These are phyloP conservation scores for Tetraneura akinire DNA, from an alignment of 1,140 invertebrate species.

Conservation along the genomic window DNA sequence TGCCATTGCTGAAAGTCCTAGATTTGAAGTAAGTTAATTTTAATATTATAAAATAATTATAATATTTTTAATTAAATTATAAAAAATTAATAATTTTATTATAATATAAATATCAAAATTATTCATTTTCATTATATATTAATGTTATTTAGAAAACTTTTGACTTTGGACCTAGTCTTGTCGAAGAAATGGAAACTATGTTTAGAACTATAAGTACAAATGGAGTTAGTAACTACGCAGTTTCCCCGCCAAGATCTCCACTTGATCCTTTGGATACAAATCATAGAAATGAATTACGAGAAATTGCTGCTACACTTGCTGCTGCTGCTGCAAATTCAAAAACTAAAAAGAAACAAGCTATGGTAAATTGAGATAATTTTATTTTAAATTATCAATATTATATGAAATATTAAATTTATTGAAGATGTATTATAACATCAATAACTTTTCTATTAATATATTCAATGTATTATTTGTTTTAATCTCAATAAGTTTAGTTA, in stretches of 20 bases:
- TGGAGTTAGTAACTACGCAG: slow-evolving; percentile 54
- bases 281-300: slow-evolving; percentile 73
- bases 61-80: too few species aligned
- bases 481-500: too few species aligned
- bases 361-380: slow-evolving; percentile 61
- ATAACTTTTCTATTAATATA: too few species aligned
- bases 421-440: too few species aligned
- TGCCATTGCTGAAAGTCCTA: slow-evolving; percentile 62
- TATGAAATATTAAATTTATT: too few species aligned
- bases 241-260: slow-evolving; percentile 61
- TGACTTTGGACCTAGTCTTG: slow-evolving; percentile 88
- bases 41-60: too few species aligned
- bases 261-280: slow-evolving; percentile 67
- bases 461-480: too few species aligned
- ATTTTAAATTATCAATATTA: too few species aligned
- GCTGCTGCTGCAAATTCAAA: slow-evolving; percentile 57
- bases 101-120: too few species aligned
- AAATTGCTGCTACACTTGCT: slow-evolving; percentile 62
- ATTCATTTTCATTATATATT: too few species aligned
- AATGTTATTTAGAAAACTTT: slow-evolving; percentile 67
- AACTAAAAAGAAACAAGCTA: slow-evolving; percentile 75
- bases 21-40: slow-evolving; percentile 60
- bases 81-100: too few species aligned
- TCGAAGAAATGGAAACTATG: slow-evolving; percentile 95
- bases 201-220: slow-evolving; percentile 72